Conservation (phyloP, 2,797 vertebrate species). For the Leptodactylus fallax region DNA sequence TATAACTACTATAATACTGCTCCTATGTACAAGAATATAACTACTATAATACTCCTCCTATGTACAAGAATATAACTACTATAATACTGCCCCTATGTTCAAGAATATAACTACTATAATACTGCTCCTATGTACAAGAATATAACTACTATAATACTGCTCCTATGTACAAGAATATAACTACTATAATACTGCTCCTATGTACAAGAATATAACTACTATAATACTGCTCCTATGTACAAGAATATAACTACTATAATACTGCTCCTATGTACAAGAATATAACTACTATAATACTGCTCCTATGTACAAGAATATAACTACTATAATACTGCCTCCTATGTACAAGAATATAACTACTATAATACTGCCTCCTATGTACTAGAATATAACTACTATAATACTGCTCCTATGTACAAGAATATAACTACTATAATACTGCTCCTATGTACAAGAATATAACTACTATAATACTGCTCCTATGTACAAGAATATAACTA, state of each 20-base stretch:
- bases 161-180: no score
- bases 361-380: conserved; percentile 3
- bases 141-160: no score
- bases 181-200: no score
- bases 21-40: no score
- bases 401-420: background rate
- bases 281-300: conserved; percentile 31
- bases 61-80: no score
- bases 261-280: conserved; percentile 5
- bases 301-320: conserved; percentile 12
- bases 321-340: background rate
- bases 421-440: conserved; percentile 15
- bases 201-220: no score
- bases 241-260: no score
- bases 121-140: no score
- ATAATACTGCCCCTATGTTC: no score
- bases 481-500: conserved; percentile 33
- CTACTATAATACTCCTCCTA: no score
- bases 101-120: no score
- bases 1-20: conserved; percentile 9
- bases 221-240: no score
- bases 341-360: conserved; percentile 12
- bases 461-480: conserved; percentile 10
- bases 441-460: conserved; percentile 8
- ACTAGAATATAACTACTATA: conserved; percentile 13